These are phyloP conservation scores for Megalonaias nervosa DNA, from an alignment of 1,140 invertebrate species.

Conservation along the genomic window DNA sequence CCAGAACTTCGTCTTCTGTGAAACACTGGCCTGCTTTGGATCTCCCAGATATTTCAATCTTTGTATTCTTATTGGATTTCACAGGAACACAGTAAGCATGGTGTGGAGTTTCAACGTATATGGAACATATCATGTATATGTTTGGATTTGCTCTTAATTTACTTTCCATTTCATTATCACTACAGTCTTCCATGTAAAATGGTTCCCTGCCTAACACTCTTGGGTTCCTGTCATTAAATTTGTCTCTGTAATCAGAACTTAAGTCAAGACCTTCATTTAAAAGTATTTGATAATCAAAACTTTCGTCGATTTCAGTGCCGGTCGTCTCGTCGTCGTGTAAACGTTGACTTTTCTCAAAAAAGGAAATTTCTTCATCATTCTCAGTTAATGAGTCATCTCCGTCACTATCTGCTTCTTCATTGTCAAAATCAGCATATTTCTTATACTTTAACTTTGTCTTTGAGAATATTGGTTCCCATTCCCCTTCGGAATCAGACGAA, in stretches of 20 bases:
- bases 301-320: background rate
- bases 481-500: too few species aligned
- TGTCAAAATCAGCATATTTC: too few species aligned
- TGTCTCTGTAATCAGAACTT: slow-evolving; percentile 9
- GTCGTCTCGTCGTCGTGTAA: slow-evolving; percentile 9
- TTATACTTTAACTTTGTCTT: too few species aligned
- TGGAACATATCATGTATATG: slow-evolving; percentile 44
- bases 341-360: slow-evolving; percentile 27
- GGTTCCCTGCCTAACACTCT: background rate
- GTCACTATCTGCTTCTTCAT: background rate
- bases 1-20: slow-evolving; percentile 61
- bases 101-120: slow-evolving; percentile 50
- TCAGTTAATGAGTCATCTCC: too few species aligned
- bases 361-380: slow-evolving; percentile 9
- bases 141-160: slow-evolving; percentile 23
- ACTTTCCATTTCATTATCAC: slow-evolving; percentile 7
- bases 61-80: slow-evolving; percentile 17
- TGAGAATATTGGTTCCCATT: too few species aligned
- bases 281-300: background rate
- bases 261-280: slow-evolving; percentile 9
- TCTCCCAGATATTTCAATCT: slow-evolving; percentile 56
- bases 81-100: slow-evolving; percentile 39
- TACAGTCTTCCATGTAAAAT: slow-evolving; percentile 16
- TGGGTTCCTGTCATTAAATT: slow-evolving; percentile 6
- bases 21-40: slow-evolving; percentile 59